Evolutionary conservation across 2,113 vertebrate genomes (phyloP).

Genomic region (Salvelinus sp.): DNA sequence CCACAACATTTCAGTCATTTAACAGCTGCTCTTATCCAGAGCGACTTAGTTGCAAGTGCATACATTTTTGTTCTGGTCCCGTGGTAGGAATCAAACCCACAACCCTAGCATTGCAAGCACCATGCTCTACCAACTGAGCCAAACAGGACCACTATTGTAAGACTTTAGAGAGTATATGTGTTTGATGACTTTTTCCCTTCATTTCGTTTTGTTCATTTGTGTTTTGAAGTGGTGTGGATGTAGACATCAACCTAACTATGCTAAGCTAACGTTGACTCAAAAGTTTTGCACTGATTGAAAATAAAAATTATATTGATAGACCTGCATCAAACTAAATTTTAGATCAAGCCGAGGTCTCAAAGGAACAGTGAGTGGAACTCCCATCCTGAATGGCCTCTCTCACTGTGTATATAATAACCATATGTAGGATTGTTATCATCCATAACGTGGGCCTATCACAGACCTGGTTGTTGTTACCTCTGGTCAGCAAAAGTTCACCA

Average conservation of each 20-base stretch:
- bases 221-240: constrained; percentile 20
- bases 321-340: no score
- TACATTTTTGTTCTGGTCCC: no score
- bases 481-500: constrained; percentile 29
- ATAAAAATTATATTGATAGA: no score
- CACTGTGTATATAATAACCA: constrained; percentile 36
- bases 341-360: constrained; percentile 12
- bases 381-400: constrained; percentile 33
- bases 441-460: constrained; percentile 27
- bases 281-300: constrained; percentile 59
- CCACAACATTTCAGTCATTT: not conserved
- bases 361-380: constrained; percentile 36
- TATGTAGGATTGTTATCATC: constrained; percentile 22
- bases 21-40: no score
- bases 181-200: not conserved
- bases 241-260: constrained; percentile 30
- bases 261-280: constrained; percentile 31
- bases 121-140: no score
- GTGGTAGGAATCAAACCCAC: no score
- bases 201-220: not conserved
- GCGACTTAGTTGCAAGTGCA: no score
- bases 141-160: constrained; percentile 11
- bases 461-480: constrained; percentile 37
- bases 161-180: constrained; percentile 19
- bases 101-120: no score